phyloP scores from a whole-genome alignment of 53 echinoderm and acorn worm species.

The Patiria pectinifera region DNA sequence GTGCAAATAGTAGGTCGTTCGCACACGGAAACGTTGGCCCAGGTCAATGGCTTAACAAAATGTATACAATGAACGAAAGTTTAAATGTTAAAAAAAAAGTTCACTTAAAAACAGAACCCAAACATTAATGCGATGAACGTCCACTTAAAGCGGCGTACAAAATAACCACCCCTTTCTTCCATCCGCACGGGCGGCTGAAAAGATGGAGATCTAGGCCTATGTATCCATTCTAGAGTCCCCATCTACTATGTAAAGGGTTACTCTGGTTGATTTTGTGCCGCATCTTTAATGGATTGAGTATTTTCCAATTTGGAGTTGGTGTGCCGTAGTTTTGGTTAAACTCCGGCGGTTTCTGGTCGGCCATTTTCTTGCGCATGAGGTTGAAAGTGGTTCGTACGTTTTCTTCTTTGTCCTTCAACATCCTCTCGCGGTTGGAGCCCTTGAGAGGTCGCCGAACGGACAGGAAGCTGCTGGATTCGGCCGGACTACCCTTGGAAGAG shows the following conservation, averaged over 20 bases:
- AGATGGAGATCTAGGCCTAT: too few relatives aligned
- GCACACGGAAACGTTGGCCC: too few relatives aligned
- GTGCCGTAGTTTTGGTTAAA: conserved; percentile 97
- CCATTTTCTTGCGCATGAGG: conserved; percentile 92
- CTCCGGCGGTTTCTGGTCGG: conserved; percentile 80
- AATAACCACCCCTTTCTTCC: too few relatives aligned
- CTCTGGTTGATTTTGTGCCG: conserved; percentile 91
- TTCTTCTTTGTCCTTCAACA: conserved; percentile 92
- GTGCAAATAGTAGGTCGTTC: too few relatives aligned
- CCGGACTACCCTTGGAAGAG: conserved; percentile 9
- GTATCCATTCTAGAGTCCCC: conserved; percentile 68
- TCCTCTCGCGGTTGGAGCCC: conserved; percentile 92
- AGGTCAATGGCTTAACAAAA: too few relatives aligned
- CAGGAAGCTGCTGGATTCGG: conserved; percentile 76
- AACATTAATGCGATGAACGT: too few relatives aligned
- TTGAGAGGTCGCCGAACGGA: conserved; percentile 93
- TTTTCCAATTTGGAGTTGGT: conserved; percentile 99
- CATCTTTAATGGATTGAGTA: conserved; percentile 93
- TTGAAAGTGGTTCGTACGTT: conserved; percentile 84
- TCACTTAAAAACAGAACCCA: too few relatives aligned
- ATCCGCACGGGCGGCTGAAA: too few relatives aligned
- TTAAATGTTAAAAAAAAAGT: too few relatives aligned
- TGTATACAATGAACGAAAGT: too few relatives aligned
- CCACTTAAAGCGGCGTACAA: too few relatives aligned
- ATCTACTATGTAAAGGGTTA: conserved; percentile 85